These are phyloP conservation scores for Acanthosepion pharaonis DNA, from an alignment of 2,888 invertebrate genomes.

Conservation along the genomic window DNA sequence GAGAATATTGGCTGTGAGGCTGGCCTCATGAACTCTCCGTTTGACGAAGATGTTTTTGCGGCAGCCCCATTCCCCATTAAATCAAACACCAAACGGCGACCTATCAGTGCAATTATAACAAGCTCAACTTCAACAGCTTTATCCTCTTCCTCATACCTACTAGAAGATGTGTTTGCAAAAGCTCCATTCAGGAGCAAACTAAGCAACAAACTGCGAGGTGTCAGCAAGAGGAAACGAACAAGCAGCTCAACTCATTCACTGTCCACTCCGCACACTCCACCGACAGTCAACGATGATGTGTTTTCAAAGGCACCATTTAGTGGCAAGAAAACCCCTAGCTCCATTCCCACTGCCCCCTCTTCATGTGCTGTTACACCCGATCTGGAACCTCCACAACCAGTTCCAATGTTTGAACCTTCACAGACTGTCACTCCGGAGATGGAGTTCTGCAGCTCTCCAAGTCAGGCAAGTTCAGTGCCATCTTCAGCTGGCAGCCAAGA, in stretches of 20 bases:
- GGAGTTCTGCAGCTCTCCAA: slow-evolving; percentile 47
- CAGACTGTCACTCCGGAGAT: slow-evolving; percentile 45
- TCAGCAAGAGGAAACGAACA: slow-evolving; percentile 46
- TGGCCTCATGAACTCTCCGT: slow-evolving; percentile 50
- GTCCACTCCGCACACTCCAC: slow-evolving; percentile 50
- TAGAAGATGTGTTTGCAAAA: slow-evolving; percentile 54
- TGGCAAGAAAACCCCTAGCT: slow-evolving; percentile 56
- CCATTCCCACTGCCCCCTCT: slow-evolving; percentile 39
- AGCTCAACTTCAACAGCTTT: slow-evolving; percentile 51
- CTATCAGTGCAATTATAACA: slow-evolving; percentile 52
- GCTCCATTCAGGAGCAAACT: slow-evolving; percentile 56
- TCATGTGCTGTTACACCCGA: slow-evolving; percentile 53
- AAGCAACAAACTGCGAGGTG: slow-evolving; percentile 48
- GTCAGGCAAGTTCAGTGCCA: slow-evolving; percentile 36
- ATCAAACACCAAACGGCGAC: slow-evolving; percentile 57
- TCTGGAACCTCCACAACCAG: slow-evolving; percentile 40
- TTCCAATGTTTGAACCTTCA: slow-evolving; percentile 37
- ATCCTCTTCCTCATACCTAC: slow-evolving; percentile 50
- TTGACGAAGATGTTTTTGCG: slow-evolving; percentile 67
- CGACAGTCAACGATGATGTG: slow-evolving; percentile 56
- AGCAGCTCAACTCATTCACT: slow-evolving; percentile 51
- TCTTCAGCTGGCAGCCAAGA: slow-evolving; percentile 53
- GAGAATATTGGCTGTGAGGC: slow-evolving; percentile 50
- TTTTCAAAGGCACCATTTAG: slow-evolving; percentile 71
- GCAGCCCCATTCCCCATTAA: slow-evolving; percentile 71